Conservation (phyloP, 2,113 vertebrate species). For the Paraplagusia blochii region DNA sequence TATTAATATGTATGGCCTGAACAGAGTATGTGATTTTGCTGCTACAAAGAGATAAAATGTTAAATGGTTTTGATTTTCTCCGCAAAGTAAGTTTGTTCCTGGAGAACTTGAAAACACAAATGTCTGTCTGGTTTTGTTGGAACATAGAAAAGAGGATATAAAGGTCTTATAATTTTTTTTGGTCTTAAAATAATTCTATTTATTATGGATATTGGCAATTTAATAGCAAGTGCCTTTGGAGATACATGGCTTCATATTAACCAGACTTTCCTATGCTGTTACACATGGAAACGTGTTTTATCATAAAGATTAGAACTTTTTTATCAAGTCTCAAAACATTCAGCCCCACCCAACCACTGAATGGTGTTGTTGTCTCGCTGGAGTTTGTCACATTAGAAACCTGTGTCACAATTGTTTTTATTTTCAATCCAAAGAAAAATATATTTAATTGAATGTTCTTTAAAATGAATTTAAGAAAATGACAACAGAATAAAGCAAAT, state of each 20-base stretch:
- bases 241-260: slow-evolving; percentile 20
- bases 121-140: background rate
- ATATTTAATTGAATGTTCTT: background rate
- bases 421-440: background rate
- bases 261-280: slow-evolving; percentile 33
- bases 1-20: background rate
- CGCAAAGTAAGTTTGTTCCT: slow-evolving; percentile 18
- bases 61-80: slow-evolving; percentile 1
- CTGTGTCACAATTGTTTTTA: slow-evolving; percentile 2
- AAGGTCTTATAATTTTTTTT: background rate
- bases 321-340: slow-evolving; percentile 13
- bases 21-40: background rate
- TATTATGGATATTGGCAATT: too few relatives aligned
- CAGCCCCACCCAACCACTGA: background rate
- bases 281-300: background rate
- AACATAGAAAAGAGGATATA: too few relatives aligned
- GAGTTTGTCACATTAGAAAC: slow-evolving; percentile 5
- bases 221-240: slow-evolving; percentile 60
- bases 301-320: slow-evolving; percentile 14
- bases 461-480: background rate
- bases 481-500: background rate
- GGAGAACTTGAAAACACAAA: slow-evolving; percentile 33
- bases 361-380: slow-evolving; percentile 18
- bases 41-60: background rate
- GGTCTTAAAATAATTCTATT: too few relatives aligned